phyloP scores from a whole-genome alignment of 2,888 invertebrate species.

The Lasioglossum figueresi region DNA sequence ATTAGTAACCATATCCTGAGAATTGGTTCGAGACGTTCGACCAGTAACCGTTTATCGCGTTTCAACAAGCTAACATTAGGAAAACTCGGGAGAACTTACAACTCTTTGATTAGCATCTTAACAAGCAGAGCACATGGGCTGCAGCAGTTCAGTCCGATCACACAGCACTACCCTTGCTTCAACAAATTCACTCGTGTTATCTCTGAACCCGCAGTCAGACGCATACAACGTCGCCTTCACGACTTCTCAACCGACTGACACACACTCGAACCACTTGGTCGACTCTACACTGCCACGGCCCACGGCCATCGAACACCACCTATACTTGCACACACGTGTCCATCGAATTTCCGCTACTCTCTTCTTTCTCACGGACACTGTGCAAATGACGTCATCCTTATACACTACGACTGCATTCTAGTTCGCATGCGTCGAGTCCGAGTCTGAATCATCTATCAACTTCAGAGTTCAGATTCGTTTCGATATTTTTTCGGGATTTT shows the following conservation, averaged over 20 bases:
- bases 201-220: conserved; percentile 69
- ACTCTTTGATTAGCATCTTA: conserved; percentile 83
- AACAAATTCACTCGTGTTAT: conserved; percentile 70
- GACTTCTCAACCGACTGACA: conserved; percentile 69
- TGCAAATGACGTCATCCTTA: conserved; percentile 73
- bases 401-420: conserved; percentile 23
- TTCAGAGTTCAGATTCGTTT: conserved; percentile 20
- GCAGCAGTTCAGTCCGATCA: conserved; percentile 52
- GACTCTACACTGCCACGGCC: conserved; percentile 55
- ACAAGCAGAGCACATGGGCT: conserved; percentile 78
- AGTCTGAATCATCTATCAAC: conserved; percentile 19
- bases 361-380: conserved; percentile 39
- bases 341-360: conserved; percentile 44
- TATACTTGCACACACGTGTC: conserved; percentile 73
- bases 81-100: conserved; percentile 73
- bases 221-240: conserved; percentile 50
- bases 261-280: conserved; percentile 61
- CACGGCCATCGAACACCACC: conserved; percentile 59
- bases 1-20: conserved; percentile 68
- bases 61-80: conserved; percentile 2
- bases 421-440: conserved; percentile 46
- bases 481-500: conserved; percentile 25
- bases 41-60: conserved; percentile 16
- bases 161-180: conserved; percentile 69
- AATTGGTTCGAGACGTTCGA: conserved; percentile 49